A percentile compares a stretch with the other conserved stretches of the same genome.
Conservation (phyloP, 2,797 vertebrate species). For the Aplochiton taeniatus region DNA sequence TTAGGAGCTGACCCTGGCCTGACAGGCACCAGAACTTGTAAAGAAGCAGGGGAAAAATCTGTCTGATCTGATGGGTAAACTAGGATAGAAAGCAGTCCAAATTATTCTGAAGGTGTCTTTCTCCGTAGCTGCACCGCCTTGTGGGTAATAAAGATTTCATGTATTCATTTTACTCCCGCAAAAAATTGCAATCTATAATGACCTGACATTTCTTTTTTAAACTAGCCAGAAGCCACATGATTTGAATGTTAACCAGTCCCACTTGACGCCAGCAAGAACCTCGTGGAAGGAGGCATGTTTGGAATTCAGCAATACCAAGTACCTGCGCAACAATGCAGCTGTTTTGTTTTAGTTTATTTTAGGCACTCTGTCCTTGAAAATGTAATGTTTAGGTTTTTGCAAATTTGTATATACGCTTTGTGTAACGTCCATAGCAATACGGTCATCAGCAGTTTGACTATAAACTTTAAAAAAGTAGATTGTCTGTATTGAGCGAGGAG, state of each 20-base stretch:
- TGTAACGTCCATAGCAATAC: too few species aligned
- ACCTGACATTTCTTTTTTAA: slow-evolving; percentile 82
- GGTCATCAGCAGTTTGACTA: too few species aligned
- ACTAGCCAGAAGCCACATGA: slow-evolving; percentile 72
- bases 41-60: slow-evolving; percentile 36
- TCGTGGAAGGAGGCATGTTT: slow-evolving; percentile 53
- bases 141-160: slow-evolving; percentile 87
- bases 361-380: slow-evolving; percentile 1
- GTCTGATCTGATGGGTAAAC: slow-evolving; percentile 68
- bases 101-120: slow-evolving; percentile 77
- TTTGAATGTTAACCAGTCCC: slow-evolving; percentile 78
- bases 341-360: not conserved
- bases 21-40: slow-evolving; percentile 68
- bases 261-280: slow-evolving; percentile 58
- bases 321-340: slow-evolving; percentile 31
- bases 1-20: slow-evolving; percentile 79
- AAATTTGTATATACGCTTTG: not conserved
- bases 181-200: slow-evolving; percentile 82
- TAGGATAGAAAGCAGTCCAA: slow-evolving; percentile 59
- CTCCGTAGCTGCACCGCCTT: slow-evolving; percentile 69
- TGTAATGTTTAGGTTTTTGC: slow-evolving; percentile 5
- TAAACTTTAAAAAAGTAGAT: too few species aligned
- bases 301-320: slow-evolving; percentile 50
- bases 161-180: slow-evolving; percentile 80
- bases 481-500: too few species aligned